Conservation (phyloP, 2,797 vertebrate genomes). For the Tokudaia muenninki region DNA sequence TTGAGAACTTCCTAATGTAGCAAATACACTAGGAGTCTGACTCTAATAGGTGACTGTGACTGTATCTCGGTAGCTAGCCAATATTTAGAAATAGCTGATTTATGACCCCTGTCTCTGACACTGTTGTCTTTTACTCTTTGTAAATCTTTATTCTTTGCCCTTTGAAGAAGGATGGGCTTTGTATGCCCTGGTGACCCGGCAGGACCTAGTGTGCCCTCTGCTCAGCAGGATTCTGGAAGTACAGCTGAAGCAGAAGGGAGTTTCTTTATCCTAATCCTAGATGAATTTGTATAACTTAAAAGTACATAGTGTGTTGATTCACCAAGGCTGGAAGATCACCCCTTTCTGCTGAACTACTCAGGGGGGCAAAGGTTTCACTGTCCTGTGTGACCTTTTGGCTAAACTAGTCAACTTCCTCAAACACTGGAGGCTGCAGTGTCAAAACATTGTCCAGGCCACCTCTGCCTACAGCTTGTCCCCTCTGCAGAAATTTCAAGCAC, state of each 20-base stretch:
- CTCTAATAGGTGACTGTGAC: background rate
- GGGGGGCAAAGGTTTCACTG: background rate
- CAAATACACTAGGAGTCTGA: background rate
- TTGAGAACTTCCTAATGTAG: background rate
- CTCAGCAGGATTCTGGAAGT: background rate
- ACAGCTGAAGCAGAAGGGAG: background rate
- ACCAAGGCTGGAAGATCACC: too few species aligned
- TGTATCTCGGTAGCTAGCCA: background rate
- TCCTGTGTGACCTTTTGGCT: background rate
- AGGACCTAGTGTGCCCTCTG: background rate
- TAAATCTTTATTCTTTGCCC: background rate
- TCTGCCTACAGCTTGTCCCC: background rate
- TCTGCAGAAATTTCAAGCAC: background rate
- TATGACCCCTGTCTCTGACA: background rate
- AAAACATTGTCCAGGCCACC: background rate
- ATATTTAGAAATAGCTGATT: background rate
- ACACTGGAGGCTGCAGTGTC: background rate
- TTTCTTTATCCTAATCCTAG: background rate
- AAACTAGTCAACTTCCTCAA: background rate
- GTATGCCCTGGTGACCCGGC: background rate
- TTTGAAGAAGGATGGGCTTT: background rate
- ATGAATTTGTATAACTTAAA: background rate
- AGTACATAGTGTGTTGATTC: background rate
- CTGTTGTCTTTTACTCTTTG: background rate
- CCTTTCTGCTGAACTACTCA: background rate